Evolutionary conservation across 2,797 vertebrate genomes (phyloP).

Genomic region (Tolypeutes matacus): DNA sequence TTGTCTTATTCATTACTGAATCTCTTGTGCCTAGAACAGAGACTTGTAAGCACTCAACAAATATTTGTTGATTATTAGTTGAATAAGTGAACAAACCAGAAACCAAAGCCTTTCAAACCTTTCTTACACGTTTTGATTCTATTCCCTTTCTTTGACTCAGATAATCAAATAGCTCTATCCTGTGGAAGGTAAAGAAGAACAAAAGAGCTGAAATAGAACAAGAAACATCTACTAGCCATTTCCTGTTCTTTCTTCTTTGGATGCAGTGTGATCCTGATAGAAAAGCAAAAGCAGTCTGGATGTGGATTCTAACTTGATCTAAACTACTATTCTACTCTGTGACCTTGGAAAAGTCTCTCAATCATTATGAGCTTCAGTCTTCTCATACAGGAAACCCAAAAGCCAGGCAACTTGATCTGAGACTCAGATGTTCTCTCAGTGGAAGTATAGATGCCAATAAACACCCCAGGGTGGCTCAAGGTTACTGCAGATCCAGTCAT

Average conservation of each 20-base stretch:
- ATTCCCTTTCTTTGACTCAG: not conserved
- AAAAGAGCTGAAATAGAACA: not conserved
- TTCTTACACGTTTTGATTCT: not conserved
- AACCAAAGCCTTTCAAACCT: not conserved
- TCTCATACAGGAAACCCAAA: conserved; percentile 27
- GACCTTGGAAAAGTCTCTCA: not conserved
- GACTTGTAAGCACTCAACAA: not conserved
- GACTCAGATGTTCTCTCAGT: not conserved
- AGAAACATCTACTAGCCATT: not conserved
- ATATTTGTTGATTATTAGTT: not conserved
- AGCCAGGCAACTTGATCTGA: not conserved
- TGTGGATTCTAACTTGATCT: not conserved
- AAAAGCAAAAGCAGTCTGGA: not conserved
- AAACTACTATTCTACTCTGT: not conserved
- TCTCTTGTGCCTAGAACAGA: not conserved
- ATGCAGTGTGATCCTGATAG: not conserved
- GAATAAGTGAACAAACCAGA: not conserved
- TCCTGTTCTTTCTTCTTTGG: not conserved
- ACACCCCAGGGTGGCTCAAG: not conserved
- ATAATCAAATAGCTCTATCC: not conserved
- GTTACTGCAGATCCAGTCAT: not conserved
- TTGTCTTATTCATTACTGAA: not conserved
- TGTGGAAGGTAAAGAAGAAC: not conserved
- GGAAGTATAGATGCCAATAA: not conserved
- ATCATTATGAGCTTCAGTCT: conserved; percentile 16